Evolutionary conservation across 2,797 vertebrate genomes (phyloP), one percentile per base, ranked within the genome.

Genomic region (Gadopsis bispinosus): DNA sequence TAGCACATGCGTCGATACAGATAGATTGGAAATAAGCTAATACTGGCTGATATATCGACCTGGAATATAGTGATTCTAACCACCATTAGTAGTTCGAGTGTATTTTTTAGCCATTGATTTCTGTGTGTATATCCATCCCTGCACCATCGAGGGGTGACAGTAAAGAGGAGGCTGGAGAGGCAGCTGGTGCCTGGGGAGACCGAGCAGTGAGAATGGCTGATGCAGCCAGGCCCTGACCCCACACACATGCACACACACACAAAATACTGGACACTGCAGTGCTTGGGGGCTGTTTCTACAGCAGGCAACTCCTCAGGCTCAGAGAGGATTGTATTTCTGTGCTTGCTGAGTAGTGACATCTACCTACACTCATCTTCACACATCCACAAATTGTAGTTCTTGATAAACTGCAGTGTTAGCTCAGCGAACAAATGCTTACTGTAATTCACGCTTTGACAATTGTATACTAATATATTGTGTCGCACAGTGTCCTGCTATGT

Each of bases 181-280:
- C 83, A 87, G 80, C 79, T 67, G 73, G 81, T 35, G 83, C 64
- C 77, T 47, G 75, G 79, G 73, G 88, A 87, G 43, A 43, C n/a
- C 1, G 2, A 69, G 69, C 68, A 55, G 81, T 22, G 76, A 86
- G 63, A 73, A 85, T 8, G 43, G 86, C 83, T 89, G 89, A 91
- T 55, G 77, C 86, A 81, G 78, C 47, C 29, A 59, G 77, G 67
- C 33, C 84, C 56, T 66, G 88, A 88, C 67, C 80, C 67, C 61
- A 3, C 20, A 7, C 35, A 13, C 47, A 29, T n/a, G 6, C 33
- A 29, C 47, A 31, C 22, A 59, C 19, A 35, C 64, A 50, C 60
- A 33, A 1, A 20, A 58, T 17, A 51, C 55, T 20, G 51, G 29
- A 66, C 16, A 45, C 80, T 77, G 69, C 69, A 73, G 73, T 69